Base-by-base conservation (phyloP, 1,140 invertebrate genomes). In the Aphelinus certus region DNA sequence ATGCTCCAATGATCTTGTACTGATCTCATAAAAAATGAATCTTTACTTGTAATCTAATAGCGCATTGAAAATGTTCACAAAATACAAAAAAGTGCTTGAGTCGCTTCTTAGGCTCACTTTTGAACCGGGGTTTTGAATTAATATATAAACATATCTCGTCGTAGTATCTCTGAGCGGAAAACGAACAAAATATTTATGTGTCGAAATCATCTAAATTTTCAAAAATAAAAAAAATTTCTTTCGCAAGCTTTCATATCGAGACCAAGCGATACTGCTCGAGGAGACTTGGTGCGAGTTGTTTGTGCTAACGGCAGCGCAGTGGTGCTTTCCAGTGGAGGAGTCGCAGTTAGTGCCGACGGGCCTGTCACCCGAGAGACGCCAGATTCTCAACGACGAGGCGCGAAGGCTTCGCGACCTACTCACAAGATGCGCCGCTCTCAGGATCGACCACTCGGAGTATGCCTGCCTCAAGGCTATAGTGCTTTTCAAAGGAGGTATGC, bases 211-310 rank as follows among this genome's bases (percentile, higher is more conserved):
- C 26, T 26, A 26, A 26, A 26, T 26, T 53, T 53, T 53, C 4
- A 53, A 53, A 61, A 63, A 53, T 42, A 10, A 72, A 55, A 61
- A 53, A 49, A 63, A 62, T 53, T 6, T 45, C 60, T 69, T 60
- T 83, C 84, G n/a, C n/a, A 81, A 92, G 91, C 83, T 96, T n/a
- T 90, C 92, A 1, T 89, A 89, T 51, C 86, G 89, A 62, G 94
- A 96, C 77, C 94, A 95, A 82, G 90, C 90, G 1, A 88, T 91
- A 58, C 87, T 97, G 7, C 85, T 96, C 55, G 92, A 94, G 75
- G 92, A 93, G 78, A 91, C 93, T 43, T 97, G 95, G 95, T 92
- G 91, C 76, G 95, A 96, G 80, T 84, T 97, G n/a, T 96, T 96
- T 81, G 89, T 96, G 0, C 83, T 96, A 3, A 95, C 92, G 43